Evolutionary conservation across 37 sponge, comb jelly and placozoan species (phyloP).

Genomic region (Spongilla lacustris): DNA sequence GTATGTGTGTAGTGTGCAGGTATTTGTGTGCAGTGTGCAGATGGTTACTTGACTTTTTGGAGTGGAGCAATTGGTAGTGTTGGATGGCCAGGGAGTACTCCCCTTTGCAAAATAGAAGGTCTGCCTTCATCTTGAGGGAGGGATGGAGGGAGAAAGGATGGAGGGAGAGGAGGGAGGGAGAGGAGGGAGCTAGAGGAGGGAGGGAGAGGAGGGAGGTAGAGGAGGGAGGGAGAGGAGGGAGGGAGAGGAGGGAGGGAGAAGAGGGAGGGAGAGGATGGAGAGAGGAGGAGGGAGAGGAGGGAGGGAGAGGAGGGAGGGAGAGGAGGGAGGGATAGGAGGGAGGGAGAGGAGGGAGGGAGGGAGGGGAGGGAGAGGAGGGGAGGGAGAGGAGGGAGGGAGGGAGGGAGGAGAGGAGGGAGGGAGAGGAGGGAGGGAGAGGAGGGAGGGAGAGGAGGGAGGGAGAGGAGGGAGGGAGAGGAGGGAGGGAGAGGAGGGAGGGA

Average conservation of each 20-base stretch:
- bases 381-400: background rate
- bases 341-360: background rate
- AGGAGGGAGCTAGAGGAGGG: no score
- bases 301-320: background rate
- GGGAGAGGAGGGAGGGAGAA: background rate
- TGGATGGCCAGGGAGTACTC: constrained; percentile 62
- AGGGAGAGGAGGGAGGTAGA: no score
- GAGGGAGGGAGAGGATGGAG: background rate
- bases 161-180: constrained; percentile 14
- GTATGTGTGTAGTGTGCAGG: background rate
- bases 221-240: no score
- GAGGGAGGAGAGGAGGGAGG: background rate
- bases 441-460: background rate
- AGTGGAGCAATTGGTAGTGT: constrained; percentile 74
- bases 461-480: background rate
- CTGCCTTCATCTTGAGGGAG: constrained; percentile 38
- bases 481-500: background rate
- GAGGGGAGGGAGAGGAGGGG: background rate
- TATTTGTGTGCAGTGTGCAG: background rate
- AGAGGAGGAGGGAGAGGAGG: background rate
- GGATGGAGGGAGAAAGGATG: background rate
- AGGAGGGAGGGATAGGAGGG: background rate
- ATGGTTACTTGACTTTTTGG: constrained; percentile 82
- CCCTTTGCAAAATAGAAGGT: constrained; percentile 65
- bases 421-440: background rate